Evolutionary conservation across 2,888 invertebrate species (phyloP), one percentile per base, ranked within the genome.

Genomic region (Lithophane socia): DNA sequence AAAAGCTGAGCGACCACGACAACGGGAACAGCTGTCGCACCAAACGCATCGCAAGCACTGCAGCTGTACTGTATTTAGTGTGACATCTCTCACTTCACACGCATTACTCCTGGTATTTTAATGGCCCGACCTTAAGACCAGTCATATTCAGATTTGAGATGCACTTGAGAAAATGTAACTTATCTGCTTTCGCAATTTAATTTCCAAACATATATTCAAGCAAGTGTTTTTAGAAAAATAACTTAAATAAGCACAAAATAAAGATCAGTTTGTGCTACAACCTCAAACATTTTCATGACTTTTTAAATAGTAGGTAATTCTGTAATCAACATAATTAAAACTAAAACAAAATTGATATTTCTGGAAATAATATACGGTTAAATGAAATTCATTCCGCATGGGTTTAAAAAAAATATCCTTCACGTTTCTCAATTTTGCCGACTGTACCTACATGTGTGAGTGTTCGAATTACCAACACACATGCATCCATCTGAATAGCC

Each of bases 401-500:
- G 5, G 10, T 12, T n/a, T 56, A n/a, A 56, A n/a, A 56, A n/a
- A 12, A n/a, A n/a, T 37, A 37, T 56, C 3, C n/a, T 56, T 12
- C 1, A 5, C 12, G 4, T 12, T 24, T 58, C 2, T 24, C 16
- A 13, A 24, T 58, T 61, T 68, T 1, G 12, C 24, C 10, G 37
- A 68, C 47, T 47, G 61, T 77, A 37, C 37, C 37, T 5, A 77
- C 52, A 12, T 21, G 18, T 52, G 7, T 49, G 49, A 13, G 63
- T 66, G 10, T 65, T 24, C 10, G 2, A 44, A 68, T 54, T 16
- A 66, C 69, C 18, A 47, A 69, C 63, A 70, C 66, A 24, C 10
- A 24, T 24, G 9, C 12, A 42, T 81, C 54, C 52, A 52, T 52
- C 13, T 69, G 44, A 63, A 44, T 81, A 77, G 68, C 47, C 70